Base-by-base conservation (phyloP, 2,888 invertebrate genomes). In the Dryobotodes eremita region DNA sequence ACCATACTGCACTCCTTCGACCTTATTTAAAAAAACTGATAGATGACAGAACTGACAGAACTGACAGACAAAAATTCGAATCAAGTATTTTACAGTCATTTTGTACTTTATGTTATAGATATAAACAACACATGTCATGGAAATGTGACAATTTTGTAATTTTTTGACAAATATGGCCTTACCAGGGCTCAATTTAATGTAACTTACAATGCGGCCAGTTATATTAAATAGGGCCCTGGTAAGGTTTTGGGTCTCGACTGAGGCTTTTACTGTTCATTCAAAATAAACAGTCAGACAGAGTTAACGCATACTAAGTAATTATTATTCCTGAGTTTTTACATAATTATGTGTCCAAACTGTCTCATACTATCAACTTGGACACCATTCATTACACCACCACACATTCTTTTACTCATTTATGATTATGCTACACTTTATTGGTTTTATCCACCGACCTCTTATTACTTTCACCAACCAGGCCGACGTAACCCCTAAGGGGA, bases 401-500 rank as follows among this genome's bases (percentile, higher is more conserved):
- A n/a, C n/a, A n/a, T 23, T 53, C 8, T 8, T 23, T n/a, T 36
- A 23, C 20, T 36, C 10, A 62, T 62, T 31, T 10, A 36, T 11
- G 3, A 61, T 36, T 36, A 36, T 2, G 31, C 31, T 36, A 61
- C 20, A 31, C 31, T 31, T n/a, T 11, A 55, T n/a, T 23, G 55
- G 17, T 57, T 57, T 23, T 0, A 23, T 17, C 46, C 3, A 13
- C 66, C 0, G 8, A 48, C 1, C 11, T 50, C 53, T 57, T 50
- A 23, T 78, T 20, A 62, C 89, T 91, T 90, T n/a, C 0, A 73
- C 91, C 92, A 89, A 20, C 66, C 62, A 23, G 5, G 70, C n/a
- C 59, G 73, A 84, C 79, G 78, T 77, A 74, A 76, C 85, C 89
- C 90, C 92, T 87, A 80, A 86, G 90, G 92, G 91, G 88, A 89